Base-by-base conservation (phyloP, 1,140 invertebrate species). In the Magallana gigas region DNA sequence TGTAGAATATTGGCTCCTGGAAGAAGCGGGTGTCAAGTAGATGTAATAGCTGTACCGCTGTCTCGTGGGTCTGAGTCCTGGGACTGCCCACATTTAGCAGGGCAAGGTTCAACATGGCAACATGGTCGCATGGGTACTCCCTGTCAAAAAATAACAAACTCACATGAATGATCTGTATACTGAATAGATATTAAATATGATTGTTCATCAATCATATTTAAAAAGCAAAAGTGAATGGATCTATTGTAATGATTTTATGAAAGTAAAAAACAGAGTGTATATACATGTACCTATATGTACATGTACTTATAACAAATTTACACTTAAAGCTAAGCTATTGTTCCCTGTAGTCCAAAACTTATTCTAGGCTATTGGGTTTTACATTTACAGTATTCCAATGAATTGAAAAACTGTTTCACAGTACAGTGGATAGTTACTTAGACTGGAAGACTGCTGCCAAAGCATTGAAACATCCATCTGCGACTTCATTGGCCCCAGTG, bases 111-210 rank as follows among this genome's bases (percentile, higher is more conserved):
- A 99, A 98, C 91, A 99, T 98, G 12, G 98, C 98, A 56, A 98
- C 99, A 94, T 99, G 98, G 94, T 99, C 99, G 95, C 99, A 99
- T 9, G 99, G 98, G 96, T 99, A 99, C 95, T 99, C 99, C 91
- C 98, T 98, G 94, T 88, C 94, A 92, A 89, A 81, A 68, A 57
- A 81, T 9, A 81, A 62, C 29, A 81, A 18, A 62, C 18, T 64
- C 58, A 84, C 7, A 58, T 56, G 36, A 48, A 48, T 48, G 36
- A 48, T 48, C 36, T 48, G 36, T 48, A 48, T 5, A 48, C 3
- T 48, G 36, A 48, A 48, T 5, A 4, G 2, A 48, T 5, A 3
- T 48, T 0, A 48, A 48, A 48, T 48, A 5, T 48, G 2, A 48
- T 0, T 48, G 36, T 48, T 4, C 36, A 48, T 48, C 0, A 2